Conservation (phyloP, 2,113 vertebrate genomes). For the Brienomyrus brachyistius region DNA sequence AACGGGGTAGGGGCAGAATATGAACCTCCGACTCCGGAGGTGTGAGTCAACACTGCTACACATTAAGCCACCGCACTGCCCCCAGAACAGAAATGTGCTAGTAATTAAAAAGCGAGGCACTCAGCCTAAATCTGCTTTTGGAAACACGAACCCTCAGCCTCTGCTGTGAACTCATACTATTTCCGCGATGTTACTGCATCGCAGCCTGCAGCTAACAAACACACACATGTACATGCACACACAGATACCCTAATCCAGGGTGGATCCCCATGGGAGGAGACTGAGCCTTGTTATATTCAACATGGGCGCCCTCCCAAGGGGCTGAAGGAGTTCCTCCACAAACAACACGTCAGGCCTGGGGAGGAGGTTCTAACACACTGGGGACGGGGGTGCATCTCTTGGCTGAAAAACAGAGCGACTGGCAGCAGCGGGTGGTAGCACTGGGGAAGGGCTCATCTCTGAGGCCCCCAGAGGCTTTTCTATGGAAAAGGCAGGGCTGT, state of each 20-base stretch:
- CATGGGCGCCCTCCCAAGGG: not conserved
- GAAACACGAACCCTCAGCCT: not conserved
- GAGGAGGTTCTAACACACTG: not conserved
- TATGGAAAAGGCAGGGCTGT: not conserved
- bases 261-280: slow-evolving; percentile 21
- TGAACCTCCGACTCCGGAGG: not conserved
- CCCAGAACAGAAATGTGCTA: not conserved
- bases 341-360: slow-evolving; percentile 12
- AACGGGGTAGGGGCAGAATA: not conserved
- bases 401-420: not conserved
- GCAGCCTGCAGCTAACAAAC: not conserved
- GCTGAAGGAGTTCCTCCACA: slow-evolving; percentile 17
- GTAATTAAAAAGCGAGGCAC: not conserved
- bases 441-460: not conserved
- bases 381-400: not conserved
- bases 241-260: not conserved
- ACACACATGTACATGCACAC: not conserved
- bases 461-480: not conserved
- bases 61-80: not conserved
- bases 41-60: not conserved
- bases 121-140: not conserved
- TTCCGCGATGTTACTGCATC: not conserved
- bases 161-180: not conserved
- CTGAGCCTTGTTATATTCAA: slow-evolving; percentile 35
- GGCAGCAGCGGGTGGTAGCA: not conserved